phyloP scores from a whole-genome alignment of 2,888 invertebrate genomes.

The Listrodromus nycthemerus region DNA sequence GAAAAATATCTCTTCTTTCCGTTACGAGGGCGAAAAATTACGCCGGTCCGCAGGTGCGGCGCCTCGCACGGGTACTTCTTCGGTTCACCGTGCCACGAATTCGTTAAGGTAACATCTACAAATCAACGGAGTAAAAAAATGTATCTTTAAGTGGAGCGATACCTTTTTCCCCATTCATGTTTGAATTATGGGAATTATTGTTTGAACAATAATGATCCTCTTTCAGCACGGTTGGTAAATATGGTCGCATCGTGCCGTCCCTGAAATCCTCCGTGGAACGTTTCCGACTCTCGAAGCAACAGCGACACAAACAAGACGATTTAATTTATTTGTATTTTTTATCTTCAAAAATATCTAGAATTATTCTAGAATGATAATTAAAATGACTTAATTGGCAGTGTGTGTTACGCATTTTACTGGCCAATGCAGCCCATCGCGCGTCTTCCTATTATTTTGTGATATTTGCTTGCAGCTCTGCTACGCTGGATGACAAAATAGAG shows the following conservation, averaged over 20 bases:
- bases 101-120: slow-evolving; percentile 23
- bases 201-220: neutral
- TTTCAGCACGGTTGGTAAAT: neutral
- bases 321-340: too few species aligned
- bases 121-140: neutral
- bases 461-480: slow-evolving; percentile 62
- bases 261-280: neutral
- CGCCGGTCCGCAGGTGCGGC: slow-evolving; percentile 34
- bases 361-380: too few species aligned
- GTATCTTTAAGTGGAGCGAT: neutral
- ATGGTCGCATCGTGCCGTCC: neutral
- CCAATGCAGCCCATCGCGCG: slow-evolving; percentile 48
- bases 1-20: slow-evolving; percentile 35
- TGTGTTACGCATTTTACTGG: neutral
- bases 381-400: neutral
- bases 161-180: neutral
- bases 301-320: too few species aligned
- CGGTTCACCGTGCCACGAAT: slow-evolving; percentile 6
- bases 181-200: neutral
- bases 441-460: slow-evolving; percentile 74
- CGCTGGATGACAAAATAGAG: slow-evolving; percentile 69
- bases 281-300: too few species aligned
- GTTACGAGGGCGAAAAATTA: slow-evolving; percentile 3
- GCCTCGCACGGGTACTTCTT: neutral
- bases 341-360: too few species aligned